A percentile compares a stretch with the other conserved stretches of the same genome.
phyloP scores from a whole-genome alignment of 2,797 vertebrate species.

The Arvicola amphibius region DNA sequence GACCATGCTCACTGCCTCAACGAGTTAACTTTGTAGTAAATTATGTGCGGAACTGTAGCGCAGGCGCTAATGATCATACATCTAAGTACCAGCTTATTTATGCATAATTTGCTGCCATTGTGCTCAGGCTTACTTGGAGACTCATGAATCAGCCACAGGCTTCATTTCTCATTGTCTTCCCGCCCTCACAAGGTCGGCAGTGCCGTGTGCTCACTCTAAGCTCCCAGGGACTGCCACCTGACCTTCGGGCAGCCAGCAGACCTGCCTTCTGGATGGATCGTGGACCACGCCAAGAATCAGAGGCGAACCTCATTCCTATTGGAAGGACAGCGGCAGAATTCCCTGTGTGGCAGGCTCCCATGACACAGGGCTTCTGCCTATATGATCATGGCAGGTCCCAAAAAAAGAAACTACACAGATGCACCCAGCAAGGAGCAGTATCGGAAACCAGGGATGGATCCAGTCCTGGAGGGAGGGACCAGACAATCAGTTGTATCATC shows the following conservation, averaged over 20 bases:
- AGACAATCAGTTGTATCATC: not conserved
- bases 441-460: fast-evolving
- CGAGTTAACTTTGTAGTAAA: not conserved
- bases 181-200: not conserved
- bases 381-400: fast-evolving
- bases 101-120: slow-evolving; percentile 15
- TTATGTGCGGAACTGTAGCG: not conserved
- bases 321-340: not conserved
- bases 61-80: not conserved
- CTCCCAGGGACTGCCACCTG: not conserved
- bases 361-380: fast-evolving
- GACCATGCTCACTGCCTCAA: not conserved
- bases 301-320: not conserved
- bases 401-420: too few species aligned
- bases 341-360: not conserved
- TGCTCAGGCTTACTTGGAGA: not conserved
- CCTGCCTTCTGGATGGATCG: not conserved
- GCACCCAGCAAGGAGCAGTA: not conserved
- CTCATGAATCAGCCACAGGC: not conserved
- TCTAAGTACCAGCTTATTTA: not conserved
- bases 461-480: fast-evolving
- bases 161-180: not conserved
- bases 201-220: fast-evolving
- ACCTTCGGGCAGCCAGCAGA: fast-evolving
- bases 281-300: fast-evolving